These are phyloP conservation scores for Sebastes alutus DNA, from an alignment of 2,797 vertebrate species.

Conservation along the genomic window DNA sequence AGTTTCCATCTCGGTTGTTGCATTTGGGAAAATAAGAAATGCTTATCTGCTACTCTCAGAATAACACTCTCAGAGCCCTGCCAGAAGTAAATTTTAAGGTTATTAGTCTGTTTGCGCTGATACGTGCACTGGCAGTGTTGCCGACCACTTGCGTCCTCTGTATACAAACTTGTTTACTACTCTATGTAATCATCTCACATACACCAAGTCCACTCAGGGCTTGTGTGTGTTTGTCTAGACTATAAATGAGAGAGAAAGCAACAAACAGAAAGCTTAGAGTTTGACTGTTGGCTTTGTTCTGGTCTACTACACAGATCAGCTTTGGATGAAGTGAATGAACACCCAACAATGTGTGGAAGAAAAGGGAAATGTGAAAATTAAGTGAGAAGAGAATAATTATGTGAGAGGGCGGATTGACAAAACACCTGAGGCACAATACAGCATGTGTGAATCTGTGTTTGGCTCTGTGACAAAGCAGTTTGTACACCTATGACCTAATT, in stretches of 20 bases:
- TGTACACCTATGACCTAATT: not conserved
- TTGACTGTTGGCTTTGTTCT: not conserved
- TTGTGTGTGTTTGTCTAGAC: constrained; percentile 2
- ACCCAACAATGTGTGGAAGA: not conserved
- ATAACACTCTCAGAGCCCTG: not conserved
- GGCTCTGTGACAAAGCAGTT: not conserved
- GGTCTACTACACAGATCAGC: not conserved
- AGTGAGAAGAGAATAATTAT: not conserved
- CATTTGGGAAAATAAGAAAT: constrained; percentile 22
- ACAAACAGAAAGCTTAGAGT: not conserved
- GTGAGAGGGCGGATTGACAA: not conserved
- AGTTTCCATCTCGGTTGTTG: not conserved
- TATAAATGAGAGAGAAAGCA: constrained; percentile 1
- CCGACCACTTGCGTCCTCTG: not conserved
- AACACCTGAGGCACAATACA: not conserved
- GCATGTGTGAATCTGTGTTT: not conserved
- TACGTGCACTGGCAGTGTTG: not conserved
- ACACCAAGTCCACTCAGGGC: not conserved
- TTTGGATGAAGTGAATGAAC: not conserved
- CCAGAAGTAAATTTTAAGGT: not conserved
- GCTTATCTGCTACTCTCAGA: constrained; percentile 5
- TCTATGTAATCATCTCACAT: constrained; percentile 5
- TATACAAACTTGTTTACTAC: not conserved
- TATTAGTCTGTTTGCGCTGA: not conserved
- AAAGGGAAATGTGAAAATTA: not conserved